Base-by-base conservation (phyloP, 2,797 vertebrate genomes). In the Cossypha polioptera region DNA sequence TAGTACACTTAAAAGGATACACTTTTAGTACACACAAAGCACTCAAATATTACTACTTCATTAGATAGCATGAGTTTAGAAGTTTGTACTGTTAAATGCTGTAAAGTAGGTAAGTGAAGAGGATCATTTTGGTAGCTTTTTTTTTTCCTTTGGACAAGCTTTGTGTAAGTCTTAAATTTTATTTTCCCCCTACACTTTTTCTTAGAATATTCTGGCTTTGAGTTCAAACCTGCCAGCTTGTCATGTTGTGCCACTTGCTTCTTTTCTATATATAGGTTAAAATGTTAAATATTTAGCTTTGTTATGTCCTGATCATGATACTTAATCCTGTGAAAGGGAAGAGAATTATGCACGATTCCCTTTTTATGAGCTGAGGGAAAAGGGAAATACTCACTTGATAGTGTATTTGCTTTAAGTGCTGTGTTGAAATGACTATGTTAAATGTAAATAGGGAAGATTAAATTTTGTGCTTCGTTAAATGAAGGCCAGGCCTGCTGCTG, bases 121-220 rank as follows among this genome's bases (percentile, higher is more conserved):
- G 53, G 21, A 35, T 77, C n/a, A 19, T 28, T 10, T 71, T 74
- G 36, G 24, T 61, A 62, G 18, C 18, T 63, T 55, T 63, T 65
- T 36, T 26, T 4, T 55, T 14, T 4, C 47, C 47, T 93, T 91
- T 85, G 63, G 26, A 55, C 17, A 38, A 69, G 16, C 26, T 79
- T 91, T 67, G 14, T 74, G 11, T 55, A 71, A 78, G 31, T 35
- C 21, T 11, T 31, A 42, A 19, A 6, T n/a, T 38, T 42, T 33
- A 12, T 45, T 45, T 38, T 3, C 0, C 2, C 2, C 0, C 6
- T 1, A 1, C 4, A 24, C 16, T 78, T 66, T 59, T 45, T 4
- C 8, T 50, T 53, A 26, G 18, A 86, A 7, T 86, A 36, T 35
- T 87, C 33, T 74, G n/a, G 15, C 1, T 76, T 79, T 77, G 18